Base-by-base conservation (phyloP, 2,888 invertebrate genomes). In the Cryptops parisi region DNA sequence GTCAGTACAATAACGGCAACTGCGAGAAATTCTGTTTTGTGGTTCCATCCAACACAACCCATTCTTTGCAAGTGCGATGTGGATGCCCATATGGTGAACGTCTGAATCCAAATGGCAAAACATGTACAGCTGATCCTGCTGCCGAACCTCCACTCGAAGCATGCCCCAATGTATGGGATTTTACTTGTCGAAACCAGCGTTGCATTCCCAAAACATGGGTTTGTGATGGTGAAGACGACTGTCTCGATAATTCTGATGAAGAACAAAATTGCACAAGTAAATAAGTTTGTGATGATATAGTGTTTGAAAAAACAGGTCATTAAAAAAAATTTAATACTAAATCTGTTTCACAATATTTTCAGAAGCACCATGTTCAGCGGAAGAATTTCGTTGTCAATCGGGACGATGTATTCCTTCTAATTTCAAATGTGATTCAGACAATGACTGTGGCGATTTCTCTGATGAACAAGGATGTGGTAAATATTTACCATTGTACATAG, bases 21-120 rank as follows among this genome's bases (percentile, higher is more conserved):
- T 98, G 97, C 67, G 82, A 88, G 58, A 93, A 96, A 65, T 78
- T 98, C 48, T 98, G 98, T 67, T 98, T 97, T 67, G 89, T 90
- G 0, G 74, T 91, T 1, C 88, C 87, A 0, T 70, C 72, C 21
- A 80, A 81, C 60, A 59, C 60, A 23, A 54, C 47, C 5, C 45
- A 47, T 12, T 58, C 54, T 26, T 64, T 87, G 46, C 75, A 75
- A 1, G 77, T 79, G 0, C 77, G 78, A 58, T 96, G 96, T 65
- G 91, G 86, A 0, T 96, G 96, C 71, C 91, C 94, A 0, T 89
- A 90, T 63, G 94, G 94, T 0, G 89, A 91, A 70, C 81, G 82
- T 58, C 68, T 94, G 52, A 64, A 65, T 43, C 72, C 77, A 0
- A 83, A 88, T 64, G 80, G 77, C 24, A 58, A 62, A 33, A 63